These are phyloP conservation scores for Paracanthobrama guichenoti DNA, from an alignment of 2,113 vertebrate genomes.

Conservation along the genomic window DNA sequence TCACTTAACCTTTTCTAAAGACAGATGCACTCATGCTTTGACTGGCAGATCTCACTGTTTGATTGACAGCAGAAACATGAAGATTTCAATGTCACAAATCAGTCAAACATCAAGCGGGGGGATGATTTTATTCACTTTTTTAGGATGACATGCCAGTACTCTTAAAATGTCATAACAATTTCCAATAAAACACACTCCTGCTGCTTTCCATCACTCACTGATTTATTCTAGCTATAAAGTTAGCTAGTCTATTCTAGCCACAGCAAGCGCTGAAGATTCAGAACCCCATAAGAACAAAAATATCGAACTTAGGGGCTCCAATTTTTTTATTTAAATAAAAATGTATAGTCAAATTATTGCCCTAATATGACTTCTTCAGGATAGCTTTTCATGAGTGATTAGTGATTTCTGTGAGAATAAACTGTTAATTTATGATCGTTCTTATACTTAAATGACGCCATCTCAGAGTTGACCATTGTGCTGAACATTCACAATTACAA, in stretches of 20 bases:
- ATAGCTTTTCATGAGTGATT: not conserved
- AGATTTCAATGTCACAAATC: slow-evolving; percentile 14
- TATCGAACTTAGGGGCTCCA: not conserved
- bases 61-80: slow-evolving; percentile 20
- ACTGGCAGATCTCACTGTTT: slow-evolving; percentile 2
- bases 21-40: not conserved
- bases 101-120: slow-evolving; percentile 11
- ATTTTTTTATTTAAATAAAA: too few species aligned
- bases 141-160: not conserved
- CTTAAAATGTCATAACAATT: not conserved
- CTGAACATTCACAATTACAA: not conserved
- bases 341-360: not conserved
- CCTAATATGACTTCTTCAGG: not conserved
- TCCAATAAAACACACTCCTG: not conserved
- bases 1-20: not conserved
- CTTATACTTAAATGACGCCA: not conserved
- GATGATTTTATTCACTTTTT: not conserved
- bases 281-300: not conserved
- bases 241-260: not conserved
- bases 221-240: slow-evolving; percentile 2
- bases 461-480: not conserved
- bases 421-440: slow-evolving; percentile 7
- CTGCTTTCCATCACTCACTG: not conserved
- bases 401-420: not conserved
- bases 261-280: not conserved